Conservation (phyloP, 2,888 invertebrate genomes). For the Calliphora vomitoria region DNA sequence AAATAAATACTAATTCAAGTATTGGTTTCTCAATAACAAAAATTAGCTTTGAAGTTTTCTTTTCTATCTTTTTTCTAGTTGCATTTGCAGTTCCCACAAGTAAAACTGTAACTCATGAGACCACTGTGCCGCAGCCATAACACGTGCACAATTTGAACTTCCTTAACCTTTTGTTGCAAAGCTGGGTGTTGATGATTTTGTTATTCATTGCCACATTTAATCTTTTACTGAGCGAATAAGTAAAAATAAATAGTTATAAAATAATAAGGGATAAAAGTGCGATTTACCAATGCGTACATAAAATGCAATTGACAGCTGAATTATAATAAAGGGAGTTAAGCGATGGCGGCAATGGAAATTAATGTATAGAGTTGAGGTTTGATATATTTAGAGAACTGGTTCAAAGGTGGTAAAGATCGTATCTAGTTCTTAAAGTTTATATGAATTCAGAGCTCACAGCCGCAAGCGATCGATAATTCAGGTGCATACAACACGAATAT, state of each 20-base stretch:
- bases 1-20: no score
- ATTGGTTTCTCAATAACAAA: no score
- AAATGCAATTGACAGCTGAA: background rate
- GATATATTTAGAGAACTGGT: no score
- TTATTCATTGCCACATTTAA: constrained; percentile 19
- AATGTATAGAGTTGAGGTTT: no score
- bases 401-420: no score
- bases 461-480: no score
- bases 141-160: constrained; percentile 50
- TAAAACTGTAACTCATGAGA: background rate
- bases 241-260: constrained; percentile 21
- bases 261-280: constrained; percentile 10
- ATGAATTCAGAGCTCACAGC: no score
- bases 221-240: constrained; percentile 18
- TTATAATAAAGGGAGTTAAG: background rate
- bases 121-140: constrained; percentile 1
- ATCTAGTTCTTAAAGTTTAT: no score
- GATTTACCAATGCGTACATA: background rate
- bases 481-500: no score
- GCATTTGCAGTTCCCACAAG: no score
- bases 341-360: background rate
- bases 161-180: constrained; percentile 37
- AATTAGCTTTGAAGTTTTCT: no score
- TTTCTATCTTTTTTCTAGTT: no score
- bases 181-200: background rate